phyloP scores from a whole-genome alignment of 2,797 vertebrate species.

The Halcyon leucocephala region DNA sequence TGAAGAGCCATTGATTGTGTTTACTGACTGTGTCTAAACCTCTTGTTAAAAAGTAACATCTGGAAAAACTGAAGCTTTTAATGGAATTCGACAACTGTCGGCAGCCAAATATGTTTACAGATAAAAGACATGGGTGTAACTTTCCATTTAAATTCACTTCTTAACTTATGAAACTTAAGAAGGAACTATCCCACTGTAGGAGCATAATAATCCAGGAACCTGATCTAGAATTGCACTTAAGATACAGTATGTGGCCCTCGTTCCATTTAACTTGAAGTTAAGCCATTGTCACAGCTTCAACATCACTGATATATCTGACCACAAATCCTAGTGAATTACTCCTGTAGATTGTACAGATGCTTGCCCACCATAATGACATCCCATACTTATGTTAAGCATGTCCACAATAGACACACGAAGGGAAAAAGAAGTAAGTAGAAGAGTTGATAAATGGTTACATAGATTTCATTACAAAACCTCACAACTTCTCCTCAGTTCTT shows the following conservation, averaged over 20 bases:
- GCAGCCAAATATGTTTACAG: constrained; percentile 16
- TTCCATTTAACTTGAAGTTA: not conserved
- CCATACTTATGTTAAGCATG: not conserved
- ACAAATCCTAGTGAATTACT: not conserved
- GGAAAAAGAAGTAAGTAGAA: not conserved
- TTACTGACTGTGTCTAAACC: not conserved
- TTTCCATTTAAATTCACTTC: not conserved
- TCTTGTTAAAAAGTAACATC: not conserved
- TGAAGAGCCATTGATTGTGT: not conserved
- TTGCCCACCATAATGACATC: not conserved
- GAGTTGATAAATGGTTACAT: not conserved
- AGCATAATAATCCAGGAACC: not conserved
- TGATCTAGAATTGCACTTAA: not conserved
- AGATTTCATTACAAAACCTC: not conserved
- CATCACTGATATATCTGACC: not conserved
- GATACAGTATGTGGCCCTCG: not conserved
- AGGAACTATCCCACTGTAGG: not conserved
- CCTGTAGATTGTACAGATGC: not conserved
- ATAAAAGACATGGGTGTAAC: not conserved
- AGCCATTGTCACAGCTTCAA: not conserved
- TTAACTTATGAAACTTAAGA: not conserved
- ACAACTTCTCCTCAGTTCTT: not conserved
- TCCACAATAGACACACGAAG: not conserved
- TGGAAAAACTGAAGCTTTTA: not conserved
- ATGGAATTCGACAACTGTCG: not conserved